phyloP scores from a whole-genome alignment of 2,113 vertebrate genomes.

The Melanocharis versteri region DNA sequence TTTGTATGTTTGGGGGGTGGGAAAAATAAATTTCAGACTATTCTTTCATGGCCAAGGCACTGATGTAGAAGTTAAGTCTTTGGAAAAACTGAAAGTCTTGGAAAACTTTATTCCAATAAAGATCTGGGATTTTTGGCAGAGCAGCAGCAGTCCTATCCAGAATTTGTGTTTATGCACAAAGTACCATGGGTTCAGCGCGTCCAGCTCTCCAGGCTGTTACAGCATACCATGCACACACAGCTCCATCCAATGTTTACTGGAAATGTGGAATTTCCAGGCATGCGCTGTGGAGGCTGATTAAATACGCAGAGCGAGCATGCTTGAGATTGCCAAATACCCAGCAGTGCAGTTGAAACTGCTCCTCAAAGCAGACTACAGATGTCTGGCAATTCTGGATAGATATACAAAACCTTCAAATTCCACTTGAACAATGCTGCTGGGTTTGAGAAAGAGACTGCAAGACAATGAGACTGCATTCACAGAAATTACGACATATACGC shows the following conservation, averaged over 20 bases:
- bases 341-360: background rate
- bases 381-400: background rate
- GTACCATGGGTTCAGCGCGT: background rate
- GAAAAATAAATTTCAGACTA: background rate
- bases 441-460: background rate
- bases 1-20: background rate
- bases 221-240: background rate
- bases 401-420: background rate
- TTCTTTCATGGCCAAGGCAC: background rate
- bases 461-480: background rate
- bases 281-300: background rate
- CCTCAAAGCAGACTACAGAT: background rate
- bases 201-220: background rate
- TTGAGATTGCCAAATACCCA: background rate
- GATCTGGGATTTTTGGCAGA: background rate
- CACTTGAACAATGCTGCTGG: background rate
- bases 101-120: slow-evolving; percentile 9
- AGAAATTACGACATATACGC: background rate
- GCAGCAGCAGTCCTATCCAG: background rate
- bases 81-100: slow-evolving; percentile 33
- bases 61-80: background rate
- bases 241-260: slow-evolving; percentile 25
- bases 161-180: slow-evolving; percentile 29
- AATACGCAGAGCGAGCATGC: background rate
- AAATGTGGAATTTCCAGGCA: background rate